Conservation (phyloP, 2,797 vertebrate genomes). For the Atherinosoma microstoma region DNA sequence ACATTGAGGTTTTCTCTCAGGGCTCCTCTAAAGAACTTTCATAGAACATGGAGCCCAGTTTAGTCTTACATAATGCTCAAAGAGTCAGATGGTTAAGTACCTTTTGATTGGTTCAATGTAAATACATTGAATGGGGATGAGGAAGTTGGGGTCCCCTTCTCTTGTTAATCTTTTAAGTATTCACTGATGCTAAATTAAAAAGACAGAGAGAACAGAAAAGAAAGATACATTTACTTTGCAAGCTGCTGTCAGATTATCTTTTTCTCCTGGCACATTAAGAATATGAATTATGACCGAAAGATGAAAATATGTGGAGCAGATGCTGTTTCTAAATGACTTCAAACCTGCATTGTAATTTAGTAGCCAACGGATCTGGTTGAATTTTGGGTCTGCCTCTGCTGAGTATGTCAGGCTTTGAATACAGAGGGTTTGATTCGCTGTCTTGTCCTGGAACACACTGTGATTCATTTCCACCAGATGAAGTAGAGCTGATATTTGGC, state of each 20-base stretch:
- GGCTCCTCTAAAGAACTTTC: neutral
- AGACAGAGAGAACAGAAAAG: neutral
- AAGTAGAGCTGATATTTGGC: constrained; percentile 17
- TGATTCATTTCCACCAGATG: neutral
- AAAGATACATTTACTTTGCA: neutral
- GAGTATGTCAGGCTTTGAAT: neutral
- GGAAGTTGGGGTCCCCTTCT: too few relatives aligned
- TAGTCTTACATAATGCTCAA: neutral
- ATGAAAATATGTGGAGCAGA: neutral
- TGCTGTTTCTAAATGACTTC: too few relatives aligned
- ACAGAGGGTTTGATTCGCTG: neutral
- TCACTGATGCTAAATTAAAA: too few relatives aligned
- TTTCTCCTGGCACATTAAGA: neutral
- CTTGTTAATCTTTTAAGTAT: too few relatives aligned
- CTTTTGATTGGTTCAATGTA: neutral
- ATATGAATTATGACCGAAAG: neutral
- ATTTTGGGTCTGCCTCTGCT: neutral
- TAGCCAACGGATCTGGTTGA: neutral
- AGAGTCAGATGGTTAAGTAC: neutral
- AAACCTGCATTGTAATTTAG: neutral
- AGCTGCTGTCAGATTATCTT: neutral
- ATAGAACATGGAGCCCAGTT: neutral
- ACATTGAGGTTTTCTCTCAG: neutral
- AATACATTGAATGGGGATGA: too few relatives aligned
- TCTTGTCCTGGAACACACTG: constrained; percentile 8